Evolutionary conservation across 2,113 vertebrate species (phyloP), one percentile per base, ranked within the genome.

Genomic region (Athene cunicularia): DNA sequence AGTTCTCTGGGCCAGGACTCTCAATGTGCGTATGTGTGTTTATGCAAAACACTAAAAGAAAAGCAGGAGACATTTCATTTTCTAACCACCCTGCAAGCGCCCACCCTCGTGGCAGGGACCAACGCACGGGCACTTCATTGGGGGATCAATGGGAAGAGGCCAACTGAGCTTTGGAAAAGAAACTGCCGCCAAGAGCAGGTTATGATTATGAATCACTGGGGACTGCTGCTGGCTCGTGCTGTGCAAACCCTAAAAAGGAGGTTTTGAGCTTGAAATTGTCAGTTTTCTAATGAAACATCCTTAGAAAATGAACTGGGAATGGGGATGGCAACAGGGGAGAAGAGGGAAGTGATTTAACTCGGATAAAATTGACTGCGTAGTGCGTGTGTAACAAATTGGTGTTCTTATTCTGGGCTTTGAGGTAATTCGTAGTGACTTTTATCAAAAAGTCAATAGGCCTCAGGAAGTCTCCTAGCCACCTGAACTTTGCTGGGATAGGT

Each of bases 21-120:
- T 23, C 52, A 6, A 22, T 2, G 0, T 2, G 6, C 11, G 2
- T 3, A 9, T 2, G 2, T 11, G 32, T 2, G 5, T 23, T 13
- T 30, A 28, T 35, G 33, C 58, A 64, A 66, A 63, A 53, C 22
- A 49, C 30, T 18, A 7, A 12, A 37, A 47, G 26, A 19, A 80
- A 88, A 79, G 4, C 60, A 55, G 33, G 63, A 55, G 53, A 19
- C 7, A 4, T 15, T 21, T 16, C 26, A 24, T 39, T 76, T 56
- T 35, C 45, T 11, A 43, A 24, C 18, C 3, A 2, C 15, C 11
- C 56, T 5, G 11, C 45, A 19, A 85, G 19, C 10, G 2, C 59
- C 53, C 67, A 16, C 53, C 53, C 45, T 74, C 12, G 3, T 6
- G 5, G 52, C 3, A 1, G 55, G 60, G 39, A 62, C 33, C 53